A percentile compares a stretch with the other conserved stretches of the same genome.
These are phyloP conservation scores for Tineola bisselliella DNA, from an alignment of 2,888 invertebrate genomes.

Conservation along the genomic window DNA sequence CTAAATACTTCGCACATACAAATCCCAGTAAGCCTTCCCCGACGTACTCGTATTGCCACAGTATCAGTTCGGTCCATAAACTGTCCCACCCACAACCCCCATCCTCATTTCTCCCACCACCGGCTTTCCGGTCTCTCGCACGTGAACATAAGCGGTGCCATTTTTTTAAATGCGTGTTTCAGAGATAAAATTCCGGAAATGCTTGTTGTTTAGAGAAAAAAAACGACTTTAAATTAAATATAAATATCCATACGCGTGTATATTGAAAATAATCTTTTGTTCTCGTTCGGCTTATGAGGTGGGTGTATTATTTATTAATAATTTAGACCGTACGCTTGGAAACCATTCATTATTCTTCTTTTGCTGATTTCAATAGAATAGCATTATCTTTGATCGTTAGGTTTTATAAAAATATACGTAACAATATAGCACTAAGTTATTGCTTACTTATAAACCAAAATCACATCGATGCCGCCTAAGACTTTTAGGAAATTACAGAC, in stretches of 20 bases:
- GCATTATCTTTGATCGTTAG: too few species aligned
- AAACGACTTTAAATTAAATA: not conserved
- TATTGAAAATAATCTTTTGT: not conserved
- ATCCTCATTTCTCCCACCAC: conserved; percentile 27
- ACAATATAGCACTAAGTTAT: too few species aligned
- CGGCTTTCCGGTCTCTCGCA: conserved; percentile 39
- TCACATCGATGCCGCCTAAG: too few species aligned
- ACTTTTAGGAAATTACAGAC: too few species aligned
- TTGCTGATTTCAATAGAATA: too few species aligned
- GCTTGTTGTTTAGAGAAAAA: conserved; percentile 7
- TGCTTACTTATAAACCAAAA: too few species aligned
- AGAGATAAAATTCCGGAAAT: conserved; percentile 22
- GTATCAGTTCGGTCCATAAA: conserved; percentile 65
- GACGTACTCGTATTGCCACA: conserved; percentile 24
- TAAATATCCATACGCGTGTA: not conserved
- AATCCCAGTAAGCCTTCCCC: conserved; percentile 60
- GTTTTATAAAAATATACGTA: too few species aligned
- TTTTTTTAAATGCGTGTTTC: conserved; percentile 60
- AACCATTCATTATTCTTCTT: too few species aligned
- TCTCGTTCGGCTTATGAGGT: not conserved
- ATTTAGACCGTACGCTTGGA: too few species aligned
- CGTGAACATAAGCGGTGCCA: conserved; percentile 51
- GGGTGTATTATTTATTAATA: not conserved
- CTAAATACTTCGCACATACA: conserved; percentile 54
- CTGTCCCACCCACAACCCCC: conserved; percentile 32